Percentiles rank a stretch among this genome's conserved stretches.
These are phyloP conservation scores for Pogonus chalceus DNA, from an alignment of 1,140 invertebrate species.

Conservation along the genomic window DNA sequence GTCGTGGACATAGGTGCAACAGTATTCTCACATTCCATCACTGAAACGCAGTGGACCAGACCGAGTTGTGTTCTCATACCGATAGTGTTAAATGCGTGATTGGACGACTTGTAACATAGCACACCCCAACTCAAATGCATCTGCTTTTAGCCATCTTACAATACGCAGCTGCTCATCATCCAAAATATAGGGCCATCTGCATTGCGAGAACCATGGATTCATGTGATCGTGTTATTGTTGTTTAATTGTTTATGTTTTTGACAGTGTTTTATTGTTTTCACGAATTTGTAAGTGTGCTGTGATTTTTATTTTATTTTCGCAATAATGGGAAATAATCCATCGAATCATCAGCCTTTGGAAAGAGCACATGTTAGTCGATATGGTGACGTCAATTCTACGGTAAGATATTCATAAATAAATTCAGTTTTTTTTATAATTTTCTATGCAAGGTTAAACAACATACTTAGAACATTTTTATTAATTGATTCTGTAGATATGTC, in stretches of 20 bases:
- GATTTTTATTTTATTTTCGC: background rate
- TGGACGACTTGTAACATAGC: background rate
- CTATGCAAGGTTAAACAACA: background rate
- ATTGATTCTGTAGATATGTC: background rate
- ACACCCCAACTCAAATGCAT: background rate
- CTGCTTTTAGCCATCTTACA: background rate
- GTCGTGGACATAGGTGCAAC: background rate
- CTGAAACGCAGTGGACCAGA: background rate
- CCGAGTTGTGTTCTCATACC: background rate
- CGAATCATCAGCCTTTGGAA: slow-evolving; percentile 56
- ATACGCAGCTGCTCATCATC: background rate
- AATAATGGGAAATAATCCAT: slow-evolving; percentile 58
- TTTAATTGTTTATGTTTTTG: background rate
- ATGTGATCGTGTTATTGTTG: background rate
- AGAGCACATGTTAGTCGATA: slow-evolving; percentile 34
- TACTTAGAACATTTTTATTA: background rate
- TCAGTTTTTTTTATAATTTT: background rate
- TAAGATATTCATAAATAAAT: slow-evolving; percentile 12
- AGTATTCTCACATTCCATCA: background rate
- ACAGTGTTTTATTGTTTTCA: background rate
- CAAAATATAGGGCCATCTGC: background rate
- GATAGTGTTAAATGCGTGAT: background rate
- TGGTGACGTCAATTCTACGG: slow-evolving; percentile 26
- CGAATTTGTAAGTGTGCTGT: background rate
- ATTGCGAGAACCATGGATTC: background rate